Conservation (phyloP, 1,140 invertebrate species). For the Bombus balteatus region DNA sequence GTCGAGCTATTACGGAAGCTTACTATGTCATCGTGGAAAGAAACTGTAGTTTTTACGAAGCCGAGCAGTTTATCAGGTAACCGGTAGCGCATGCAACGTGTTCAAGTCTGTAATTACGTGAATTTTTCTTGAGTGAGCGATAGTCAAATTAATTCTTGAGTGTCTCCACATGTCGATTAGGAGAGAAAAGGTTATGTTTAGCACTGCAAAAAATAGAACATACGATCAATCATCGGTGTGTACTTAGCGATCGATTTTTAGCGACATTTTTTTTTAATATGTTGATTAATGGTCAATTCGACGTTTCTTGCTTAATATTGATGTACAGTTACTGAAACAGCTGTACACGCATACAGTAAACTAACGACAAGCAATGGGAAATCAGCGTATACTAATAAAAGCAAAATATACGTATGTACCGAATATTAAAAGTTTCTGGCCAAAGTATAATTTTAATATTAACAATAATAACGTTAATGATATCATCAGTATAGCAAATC, state of each 20-base stretch:
- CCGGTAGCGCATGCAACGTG: too few species aligned
- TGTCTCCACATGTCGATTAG: not conserved
- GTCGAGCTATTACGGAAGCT: not conserved
- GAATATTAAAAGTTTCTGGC: too few species aligned
- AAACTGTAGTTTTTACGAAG: not conserved
- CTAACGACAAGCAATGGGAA: too few species aligned
- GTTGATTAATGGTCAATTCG: not conserved
- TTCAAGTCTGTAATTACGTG: not conserved
- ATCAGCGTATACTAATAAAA: too few species aligned
- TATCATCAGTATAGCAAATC: too few species aligned
- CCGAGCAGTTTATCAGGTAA: not conserved
- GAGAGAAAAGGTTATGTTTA: not conserved
- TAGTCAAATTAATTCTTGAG: not conserved
- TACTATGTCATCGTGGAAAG: not conserved
- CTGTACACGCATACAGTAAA: not conserved
- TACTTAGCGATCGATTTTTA: not conserved
- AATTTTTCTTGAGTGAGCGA: not conserved
- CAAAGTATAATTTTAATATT: too few species aligned
- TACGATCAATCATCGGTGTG: not conserved
- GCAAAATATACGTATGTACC: too few species aligned
- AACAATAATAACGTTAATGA: too few species aligned
- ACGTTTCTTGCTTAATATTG: not conserved
- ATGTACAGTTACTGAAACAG: not conserved
- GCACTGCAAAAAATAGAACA: not conserved
- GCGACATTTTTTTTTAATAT: not conserved